Percentiles rank a stretch among this genome's conserved stretches.
Evolutionary conservation across 2,888 invertebrate species (phyloP).

Genomic region (Amiota communis): DNA sequence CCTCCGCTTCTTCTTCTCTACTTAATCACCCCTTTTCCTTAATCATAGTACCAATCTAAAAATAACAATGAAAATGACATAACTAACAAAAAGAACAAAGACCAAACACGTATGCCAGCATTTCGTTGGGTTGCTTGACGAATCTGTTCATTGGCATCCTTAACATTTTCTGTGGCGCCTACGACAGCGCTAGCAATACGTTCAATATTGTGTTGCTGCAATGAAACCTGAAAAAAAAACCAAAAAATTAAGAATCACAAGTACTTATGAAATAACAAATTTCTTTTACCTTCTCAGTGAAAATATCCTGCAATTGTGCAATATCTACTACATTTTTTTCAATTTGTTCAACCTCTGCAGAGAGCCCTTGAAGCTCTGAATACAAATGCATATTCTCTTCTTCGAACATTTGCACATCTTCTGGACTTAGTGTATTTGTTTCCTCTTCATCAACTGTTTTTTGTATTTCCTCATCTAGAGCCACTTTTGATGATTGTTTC

Average conservation of each 20-base stretch:
- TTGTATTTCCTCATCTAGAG: conserved; percentile 69
- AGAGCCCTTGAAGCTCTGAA: conserved; percentile 89
- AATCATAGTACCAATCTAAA: conserved; percentile 98
- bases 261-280: conserved; percentile 14
- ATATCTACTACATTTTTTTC: conserved; percentile 96
- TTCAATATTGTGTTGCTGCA: conserved; percentile 95
- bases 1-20: too few relatives aligned
- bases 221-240: conserved; percentile 77
- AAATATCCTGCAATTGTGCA: conserved; percentile 94
- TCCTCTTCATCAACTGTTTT: conserved; percentile 65
- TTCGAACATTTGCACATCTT: conserved; percentile 94
- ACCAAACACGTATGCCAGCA: conserved; percentile 94
- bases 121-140: conserved; percentile 97
- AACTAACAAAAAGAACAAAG: conserved; percentile 94
- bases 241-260: neutral
- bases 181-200: conserved; percentile 90
- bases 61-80: conserved; percentile 97
- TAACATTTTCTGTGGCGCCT: conserved; percentile 94
- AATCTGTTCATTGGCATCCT: conserved; percentile 97
- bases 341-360: conserved; percentile 92
- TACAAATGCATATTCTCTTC: conserved; percentile 90
- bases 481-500: conserved; percentile 59
- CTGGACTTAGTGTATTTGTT: conserved; percentile 79
- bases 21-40: conserved; percentile 51
- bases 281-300: conserved; percentile 86